These are phyloP conservation scores for Troides oblongomaculatus DNA, from an alignment of 2,888 invertebrate species.

Conservation along the genomic window DNA sequence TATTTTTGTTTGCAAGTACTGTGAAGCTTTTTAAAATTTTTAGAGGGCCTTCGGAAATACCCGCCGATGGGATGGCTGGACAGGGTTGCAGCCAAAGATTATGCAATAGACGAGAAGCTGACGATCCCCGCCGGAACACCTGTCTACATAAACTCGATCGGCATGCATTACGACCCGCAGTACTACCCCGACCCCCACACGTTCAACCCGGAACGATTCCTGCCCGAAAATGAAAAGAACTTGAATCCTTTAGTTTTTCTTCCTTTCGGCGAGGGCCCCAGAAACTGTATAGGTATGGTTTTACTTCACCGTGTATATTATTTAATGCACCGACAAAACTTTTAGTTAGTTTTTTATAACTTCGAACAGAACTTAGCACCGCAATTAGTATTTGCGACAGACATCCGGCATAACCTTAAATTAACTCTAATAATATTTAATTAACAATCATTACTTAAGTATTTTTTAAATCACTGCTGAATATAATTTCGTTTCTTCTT, in stretches of 20 bases:
- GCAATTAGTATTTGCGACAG: too few relatives aligned
- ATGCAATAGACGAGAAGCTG: constrained; percentile 34
- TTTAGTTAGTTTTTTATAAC: too few relatives aligned
- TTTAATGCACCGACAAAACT: too few relatives aligned
- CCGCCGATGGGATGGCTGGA: constrained; percentile 35
- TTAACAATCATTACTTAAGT: too few relatives aligned
- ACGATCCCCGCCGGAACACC: constrained; percentile 33
- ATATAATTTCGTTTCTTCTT: too few relatives aligned
- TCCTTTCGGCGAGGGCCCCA: constrained; percentile 41
- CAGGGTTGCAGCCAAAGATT: constrained; percentile 30
- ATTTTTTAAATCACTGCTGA: too few relatives aligned
- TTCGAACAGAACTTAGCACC: too few relatives aligned
- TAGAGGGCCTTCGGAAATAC: constrained; percentile 31
- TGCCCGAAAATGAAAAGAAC: constrained; percentile 27
- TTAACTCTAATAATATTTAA: too few relatives aligned
- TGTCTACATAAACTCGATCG: constrained; percentile 33
- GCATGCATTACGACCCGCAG: constrained; percentile 33
- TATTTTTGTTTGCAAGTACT: too few relatives aligned
- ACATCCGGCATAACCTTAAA: too few relatives aligned
- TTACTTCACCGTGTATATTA: too few relatives aligned
- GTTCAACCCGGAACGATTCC: constrained; percentile 34
- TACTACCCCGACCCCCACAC: constrained; percentile 31
- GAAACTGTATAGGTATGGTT: constrained; percentile 76
- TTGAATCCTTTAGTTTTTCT: constrained; percentile 31
- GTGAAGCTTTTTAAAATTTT: neutral